Evolutionary conservation across 1,140 invertebrate species (phyloP).

Genomic region (Branchinecta lindahli): DNA sequence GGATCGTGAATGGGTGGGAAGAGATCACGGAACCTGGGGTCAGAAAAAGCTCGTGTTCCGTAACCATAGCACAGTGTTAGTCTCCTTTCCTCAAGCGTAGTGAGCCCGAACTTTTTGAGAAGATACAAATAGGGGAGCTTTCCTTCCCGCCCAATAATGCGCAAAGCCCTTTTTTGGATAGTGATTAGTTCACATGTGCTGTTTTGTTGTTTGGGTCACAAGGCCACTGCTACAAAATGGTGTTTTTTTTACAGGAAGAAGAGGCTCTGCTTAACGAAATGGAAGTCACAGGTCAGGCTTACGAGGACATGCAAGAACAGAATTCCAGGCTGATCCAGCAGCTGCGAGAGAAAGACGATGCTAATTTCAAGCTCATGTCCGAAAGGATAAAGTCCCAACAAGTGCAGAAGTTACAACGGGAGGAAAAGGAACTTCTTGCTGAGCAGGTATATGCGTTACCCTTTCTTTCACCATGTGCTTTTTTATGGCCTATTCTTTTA

Average conservation of each 20-base stretch:
- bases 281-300: conserved; percentile 97
- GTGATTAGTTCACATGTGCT: no score
- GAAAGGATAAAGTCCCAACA: conserved; percentile 95
- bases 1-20: no score
- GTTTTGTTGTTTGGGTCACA: no score
- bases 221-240: not conserved
- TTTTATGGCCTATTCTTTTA: not conserved
- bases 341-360: conserved; percentile 92
- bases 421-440: conserved; percentile 78
- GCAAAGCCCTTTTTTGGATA: no score
- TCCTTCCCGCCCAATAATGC: no score
- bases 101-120: no score
- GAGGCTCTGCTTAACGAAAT: conserved; percentile 94
- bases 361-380: conserved; percentile 98
- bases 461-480: conserved; percentile 10
- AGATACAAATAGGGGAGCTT: no score
- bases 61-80: no score
- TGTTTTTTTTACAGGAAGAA: conserved; percentile 52
- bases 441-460: conserved; percentile 54
- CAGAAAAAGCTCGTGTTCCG: no score
- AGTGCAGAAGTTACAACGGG: conserved; percentile 77
- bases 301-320: conserved; percentile 98
- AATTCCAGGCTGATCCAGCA: conserved; percentile 92
- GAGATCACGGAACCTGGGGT: no score
- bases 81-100: no score